Evolutionary conservation across 2,888 invertebrate species (phyloP), one percentile per base, ranked within the genome.

Genomic region (Mimachlamys varia): DNA sequence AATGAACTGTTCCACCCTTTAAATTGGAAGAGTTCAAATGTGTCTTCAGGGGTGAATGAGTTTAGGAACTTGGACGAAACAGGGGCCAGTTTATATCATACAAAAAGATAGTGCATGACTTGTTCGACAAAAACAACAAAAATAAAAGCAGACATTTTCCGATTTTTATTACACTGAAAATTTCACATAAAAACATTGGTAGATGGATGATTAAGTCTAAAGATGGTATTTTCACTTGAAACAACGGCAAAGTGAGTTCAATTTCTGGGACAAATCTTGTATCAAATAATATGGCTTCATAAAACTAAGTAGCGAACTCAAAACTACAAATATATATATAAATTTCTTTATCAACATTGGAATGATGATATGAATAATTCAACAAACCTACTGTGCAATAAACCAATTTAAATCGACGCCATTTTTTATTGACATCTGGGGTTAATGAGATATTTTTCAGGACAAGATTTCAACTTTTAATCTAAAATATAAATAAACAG

Each of bases 101-200:
- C n/a, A n/a, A n/a, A n/a, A n/a, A n/a, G n/a, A n/a, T n/a, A n/a
- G n/a, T n/a, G n/a, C n/a, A n/a, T n/a, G n/a, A n/a, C n/a, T n/a
- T n/a, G n/a, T n/a, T n/a, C n/a, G n/a, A n/a, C n/a, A n/a, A n/a
- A n/a, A 58, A 4, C 3, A 58, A 58, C n/a, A 58, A 58, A 58
- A 22, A 3, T 27, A 76, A 7, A 76, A 12, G 10, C 10, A 15
- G 12, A 76, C 27, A 76, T 76, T 76, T 76, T 22, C 2, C 27
- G 33, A 76, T 76, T 76, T 58, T 76, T 76, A 76, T 76, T 76
- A 76, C 76, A 76, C 76, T 33, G 27, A 76, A 62, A 76, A 76
- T 76, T 76, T 76, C 76, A 76, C 76, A 76, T 76, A 76, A 76
- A 76, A 76, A 76, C 76, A 76, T 76, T 76, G 76, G 27, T 33